Base-by-base conservation (phyloP, 2,797 vertebrate species). In the Myotis findleyi region DNA sequence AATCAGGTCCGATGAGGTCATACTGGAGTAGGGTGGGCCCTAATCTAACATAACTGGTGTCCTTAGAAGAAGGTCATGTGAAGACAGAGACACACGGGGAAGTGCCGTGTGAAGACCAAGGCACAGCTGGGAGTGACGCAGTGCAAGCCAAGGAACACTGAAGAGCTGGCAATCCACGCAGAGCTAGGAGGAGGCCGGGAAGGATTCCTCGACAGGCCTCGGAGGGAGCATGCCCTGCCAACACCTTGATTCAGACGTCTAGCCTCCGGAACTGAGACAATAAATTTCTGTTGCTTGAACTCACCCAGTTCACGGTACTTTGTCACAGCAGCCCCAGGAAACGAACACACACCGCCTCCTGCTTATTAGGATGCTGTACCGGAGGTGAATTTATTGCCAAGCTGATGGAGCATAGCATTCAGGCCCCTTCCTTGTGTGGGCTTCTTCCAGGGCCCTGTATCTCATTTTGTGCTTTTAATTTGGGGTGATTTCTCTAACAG, bases 261-360 rank as follows among this genome's bases (percentile, higher is more conserved):
- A 69, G 81, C 33, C 53, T 44, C 80, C 7, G 4, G 41, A 33
- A 21, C 62, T 30, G n/a, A 91, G 49, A 64, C 17, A 36, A 33
- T 12, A 14, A 0, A 5, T 66, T 62, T 66, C 49, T 53, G 18
- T 21, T 7, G n/a, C 33, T 41, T 30, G 51, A 93, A 18, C 8
- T 41, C 44, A 7, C 5, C 18, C 10, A 6, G 30, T 27, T 2
- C 36, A 57, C 11, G n/a, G 57, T 23, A 4, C 55, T 53, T 85
- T 17, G n/a, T 36, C 36, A 17, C 0, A 4, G 55, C 41, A 75
- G 79, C 13, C 1, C 14, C 30, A 44, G 76, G 27, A 71, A 33
- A 66, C 0, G 1, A 33, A 69, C 0, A 5, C 30, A 20, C 1
- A 12, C 16, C 4, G 7, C 33, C 16, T n/a, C 12, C 68, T 4